phyloP scores from a whole-genome alignment of 2,888 invertebrate genomes.

The Dryomyza anilis region DNA sequence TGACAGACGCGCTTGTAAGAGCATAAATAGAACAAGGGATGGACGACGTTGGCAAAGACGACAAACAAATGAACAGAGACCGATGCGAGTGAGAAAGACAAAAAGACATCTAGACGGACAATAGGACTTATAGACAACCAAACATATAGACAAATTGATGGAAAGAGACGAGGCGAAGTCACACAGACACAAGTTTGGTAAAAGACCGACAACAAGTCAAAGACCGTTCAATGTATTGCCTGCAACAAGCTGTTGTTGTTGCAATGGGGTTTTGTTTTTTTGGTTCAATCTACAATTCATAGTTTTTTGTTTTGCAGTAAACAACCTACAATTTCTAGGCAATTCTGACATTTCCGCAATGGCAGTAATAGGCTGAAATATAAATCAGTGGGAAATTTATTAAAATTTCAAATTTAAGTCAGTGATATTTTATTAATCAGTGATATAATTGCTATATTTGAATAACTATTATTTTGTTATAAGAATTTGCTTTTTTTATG shows the following conservation, averaged over 20 bases:
- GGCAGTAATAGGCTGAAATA: too few relatives aligned
- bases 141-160: background rate
- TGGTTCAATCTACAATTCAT: conserved; percentile 10
- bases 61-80: background rate
- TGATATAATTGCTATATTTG: too few relatives aligned
- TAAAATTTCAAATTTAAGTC: too few relatives aligned
- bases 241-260: conserved; percentile 22
- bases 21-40: conserved; percentile 44
- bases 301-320: conserved; percentile 1
- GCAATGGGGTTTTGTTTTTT: conserved; percentile 7
- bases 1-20: conserved; percentile 37
- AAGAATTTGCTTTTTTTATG: too few relatives aligned
- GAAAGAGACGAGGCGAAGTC: too few relatives aligned
- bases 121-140: background rate
- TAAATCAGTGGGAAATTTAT: background rate
- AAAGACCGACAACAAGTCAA: too few relatives aligned
- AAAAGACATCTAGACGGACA: background rate
- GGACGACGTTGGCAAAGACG: too few relatives aligned
- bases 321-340: background rate
- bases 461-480: too few relatives aligned
- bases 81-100: background rate
- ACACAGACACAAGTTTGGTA: too few relatives aligned
- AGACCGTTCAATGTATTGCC: conserved; percentile 35
- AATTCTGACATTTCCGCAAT: background rate
- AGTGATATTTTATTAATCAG: too few relatives aligned